Evolutionary conservation across 1,140 invertebrate species (phyloP).

Genomic region (Solen grandis): DNA sequence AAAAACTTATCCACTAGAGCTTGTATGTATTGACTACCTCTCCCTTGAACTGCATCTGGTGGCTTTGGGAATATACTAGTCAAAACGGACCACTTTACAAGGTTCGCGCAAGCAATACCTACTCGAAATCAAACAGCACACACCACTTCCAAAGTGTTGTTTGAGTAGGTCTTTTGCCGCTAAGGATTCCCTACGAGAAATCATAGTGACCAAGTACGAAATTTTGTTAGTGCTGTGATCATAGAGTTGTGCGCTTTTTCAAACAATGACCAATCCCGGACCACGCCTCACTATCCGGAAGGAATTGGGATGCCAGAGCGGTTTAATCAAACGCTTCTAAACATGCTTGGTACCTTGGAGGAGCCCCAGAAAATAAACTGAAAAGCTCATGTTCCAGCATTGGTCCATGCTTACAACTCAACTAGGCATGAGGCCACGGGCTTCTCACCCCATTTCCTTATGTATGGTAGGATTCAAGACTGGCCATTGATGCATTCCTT

Average conservation of each 20-base stretch:
- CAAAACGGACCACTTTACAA: slow-evolving; percentile 45
- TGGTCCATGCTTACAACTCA: slow-evolving; percentile 53
- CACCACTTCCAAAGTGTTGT: slow-evolving; percentile 40
- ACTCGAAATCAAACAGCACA: slow-evolving; percentile 30
- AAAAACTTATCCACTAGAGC: slow-evolving; percentile 34
- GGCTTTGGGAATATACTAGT: slow-evolving; percentile 44
- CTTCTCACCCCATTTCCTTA: slow-evolving; percentile 37
- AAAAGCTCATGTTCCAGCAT: background rate
- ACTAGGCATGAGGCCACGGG: slow-evolving; percentile 36
- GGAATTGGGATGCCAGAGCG: slow-evolving; percentile 4
- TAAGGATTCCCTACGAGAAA: slow-evolving; percentile 25
- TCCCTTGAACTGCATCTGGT: slow-evolving; percentile 26
- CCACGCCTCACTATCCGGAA: slow-evolving; percentile 26
- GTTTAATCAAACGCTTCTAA: slow-evolving; percentile 26
- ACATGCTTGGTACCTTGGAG: slow-evolving; percentile 29
- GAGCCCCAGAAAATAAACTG: slow-evolving; percentile 3
- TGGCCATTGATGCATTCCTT: slow-evolving; percentile 36
- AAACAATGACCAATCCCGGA: background rate
- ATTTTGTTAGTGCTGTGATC: slow-evolving; percentile 30
- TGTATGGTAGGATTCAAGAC: slow-evolving; percentile 51
- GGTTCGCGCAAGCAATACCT: slow-evolving; percentile 27
- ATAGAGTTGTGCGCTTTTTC: slow-evolving; percentile 25
- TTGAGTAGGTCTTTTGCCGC: slow-evolving; percentile 22
- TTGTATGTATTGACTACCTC: slow-evolving; percentile 55
- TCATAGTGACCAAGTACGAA: slow-evolving; percentile 41